Conservation (phyloP, 2,797 vertebrate genomes). For the Melopsittacus undulatus region DNA sequence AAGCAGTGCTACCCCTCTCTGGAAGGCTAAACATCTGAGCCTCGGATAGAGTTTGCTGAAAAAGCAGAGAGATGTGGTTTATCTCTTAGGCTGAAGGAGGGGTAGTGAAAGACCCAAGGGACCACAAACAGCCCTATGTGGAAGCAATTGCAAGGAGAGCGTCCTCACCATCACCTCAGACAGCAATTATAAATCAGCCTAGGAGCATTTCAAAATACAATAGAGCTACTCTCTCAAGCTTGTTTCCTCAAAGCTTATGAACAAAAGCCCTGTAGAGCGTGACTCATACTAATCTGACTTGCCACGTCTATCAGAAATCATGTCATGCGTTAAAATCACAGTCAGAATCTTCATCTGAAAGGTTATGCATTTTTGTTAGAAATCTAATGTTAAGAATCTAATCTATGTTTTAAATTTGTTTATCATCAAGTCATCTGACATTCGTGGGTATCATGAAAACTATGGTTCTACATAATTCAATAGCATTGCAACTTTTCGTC, state of each 20-base stretch:
- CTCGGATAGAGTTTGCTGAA: neutral
- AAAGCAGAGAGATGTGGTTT: neutral
- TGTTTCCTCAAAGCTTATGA: constrained; percentile 23
- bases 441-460: neutral
- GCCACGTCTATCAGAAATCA: neutral
- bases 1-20: neutral
- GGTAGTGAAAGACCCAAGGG: neutral
- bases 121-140: neutral
- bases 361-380: neutral
- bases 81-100: neutral
- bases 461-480: neutral
- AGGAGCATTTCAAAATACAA: neutral
- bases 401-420: neutral
- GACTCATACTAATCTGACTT: neutral
- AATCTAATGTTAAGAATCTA: neutral
- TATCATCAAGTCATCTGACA: neutral
- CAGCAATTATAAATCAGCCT: neutral
- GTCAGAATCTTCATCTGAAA: neutral
- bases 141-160: neutral
- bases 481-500: neutral
- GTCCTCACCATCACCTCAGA: neutral
- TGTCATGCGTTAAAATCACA: neutral
- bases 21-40: neutral
- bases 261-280: neutral
- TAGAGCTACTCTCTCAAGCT: neutral